Conservation (phyloP, 2,113 vertebrate genomes). For the Oreotragus oreotragus region DNA sequence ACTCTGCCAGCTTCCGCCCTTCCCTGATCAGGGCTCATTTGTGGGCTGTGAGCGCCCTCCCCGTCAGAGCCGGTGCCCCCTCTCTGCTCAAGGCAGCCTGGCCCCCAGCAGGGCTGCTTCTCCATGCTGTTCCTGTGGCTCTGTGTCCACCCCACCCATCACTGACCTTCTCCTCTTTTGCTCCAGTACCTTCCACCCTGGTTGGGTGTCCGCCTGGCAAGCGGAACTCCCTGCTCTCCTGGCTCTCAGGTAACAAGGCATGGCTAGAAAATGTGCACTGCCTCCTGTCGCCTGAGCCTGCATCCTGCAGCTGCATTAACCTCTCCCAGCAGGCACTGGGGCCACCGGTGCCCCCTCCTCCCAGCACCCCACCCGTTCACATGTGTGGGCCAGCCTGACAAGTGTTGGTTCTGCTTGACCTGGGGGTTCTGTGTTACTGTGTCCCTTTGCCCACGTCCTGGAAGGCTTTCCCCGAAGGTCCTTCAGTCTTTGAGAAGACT, state of each 20-base stretch:
- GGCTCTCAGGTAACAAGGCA: slow-evolving; percentile 87
- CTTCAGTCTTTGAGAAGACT: background rate
- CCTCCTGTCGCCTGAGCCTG: slow-evolving; percentile 11
- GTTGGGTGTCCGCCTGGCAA: slow-evolving; percentile 84
- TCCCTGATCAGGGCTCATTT: background rate
- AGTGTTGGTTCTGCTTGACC: background rate
- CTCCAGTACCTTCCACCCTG: slow-evolving; percentile 75
- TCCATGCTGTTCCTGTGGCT: background rate
- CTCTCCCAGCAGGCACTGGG: background rate
- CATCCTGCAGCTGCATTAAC: background rate
- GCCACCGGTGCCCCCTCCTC: fast-evolving
- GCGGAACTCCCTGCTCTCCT: slow-evolving; percentile 87
- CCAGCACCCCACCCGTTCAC: background rate
- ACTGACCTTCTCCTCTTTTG: slow-evolving; percentile 79
- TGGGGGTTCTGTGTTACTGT: background rate
- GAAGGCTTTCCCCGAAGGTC: background rate
- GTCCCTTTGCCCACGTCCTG: background rate
- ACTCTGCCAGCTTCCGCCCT: background rate
- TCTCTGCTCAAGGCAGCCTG: background rate
- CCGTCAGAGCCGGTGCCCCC: background rate
- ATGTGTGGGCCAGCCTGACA: background rate
- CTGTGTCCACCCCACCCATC: slow-evolving; percentile 51
- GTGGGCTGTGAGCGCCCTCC: background rate
- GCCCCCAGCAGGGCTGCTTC: background rate
- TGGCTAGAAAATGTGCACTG: slow-evolving; percentile 24